phyloP scores from a whole-genome alignment of 2,888 invertebrate genomes.

The Ashinkailepas kermadecensis region DNA sequence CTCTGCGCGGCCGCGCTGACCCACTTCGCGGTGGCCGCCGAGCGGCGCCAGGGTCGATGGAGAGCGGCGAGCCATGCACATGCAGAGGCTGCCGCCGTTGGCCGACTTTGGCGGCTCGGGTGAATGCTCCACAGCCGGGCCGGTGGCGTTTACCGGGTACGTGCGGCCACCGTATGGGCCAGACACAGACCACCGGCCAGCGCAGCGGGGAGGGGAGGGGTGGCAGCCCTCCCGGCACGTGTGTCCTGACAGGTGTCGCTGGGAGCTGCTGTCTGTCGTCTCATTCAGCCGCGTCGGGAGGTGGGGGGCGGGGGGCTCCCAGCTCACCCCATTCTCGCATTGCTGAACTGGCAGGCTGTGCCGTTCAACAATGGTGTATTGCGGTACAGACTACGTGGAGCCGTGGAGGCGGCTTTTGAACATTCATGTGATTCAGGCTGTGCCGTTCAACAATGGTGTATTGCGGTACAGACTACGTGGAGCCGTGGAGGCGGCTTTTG shows the following conservation, averaged over 20 bases:
- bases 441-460: neutral
- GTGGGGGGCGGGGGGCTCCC: neutral
- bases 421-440: neutral
- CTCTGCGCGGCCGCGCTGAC: constrained; percentile 5
- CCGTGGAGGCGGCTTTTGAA: neutral
- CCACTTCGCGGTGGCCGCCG: neutral
- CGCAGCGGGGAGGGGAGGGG: neutral
- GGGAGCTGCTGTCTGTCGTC: neutral
- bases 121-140: neutral
- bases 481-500: neutral
- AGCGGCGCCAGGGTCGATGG: constrained; percentile 16
- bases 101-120: neutral
- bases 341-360: neutral
- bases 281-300: neutral
- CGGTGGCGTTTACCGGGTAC: neutral
- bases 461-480: neutral
- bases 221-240: neutral
- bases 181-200: neutral
- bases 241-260: neutral
- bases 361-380: neutral
- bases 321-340: too few species aligned
- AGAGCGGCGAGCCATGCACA: neutral
- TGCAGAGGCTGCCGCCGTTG: constrained; percentile 5
- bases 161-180: neutral
- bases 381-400: neutral